Conservation (phyloP, 2,797 vertebrate species). For the Phaenicophaeus curvirostris region DNA sequence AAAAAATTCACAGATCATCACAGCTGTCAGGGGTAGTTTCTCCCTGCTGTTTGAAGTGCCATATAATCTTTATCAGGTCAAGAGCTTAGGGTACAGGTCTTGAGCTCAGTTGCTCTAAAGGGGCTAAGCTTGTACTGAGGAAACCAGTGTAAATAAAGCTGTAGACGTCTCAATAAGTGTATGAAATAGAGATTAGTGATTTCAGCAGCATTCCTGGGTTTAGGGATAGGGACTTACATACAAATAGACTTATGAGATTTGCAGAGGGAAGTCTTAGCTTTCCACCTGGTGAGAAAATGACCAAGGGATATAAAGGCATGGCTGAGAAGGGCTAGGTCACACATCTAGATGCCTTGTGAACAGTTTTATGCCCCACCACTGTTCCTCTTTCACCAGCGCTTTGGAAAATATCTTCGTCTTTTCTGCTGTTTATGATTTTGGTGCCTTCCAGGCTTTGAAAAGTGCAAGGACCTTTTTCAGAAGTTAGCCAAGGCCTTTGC, state of each 20-base stretch:
- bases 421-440: not conserved
- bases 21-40: not conserved
- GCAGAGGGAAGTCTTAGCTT: not conserved
- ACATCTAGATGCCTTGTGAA: not conserved
- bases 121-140: not conserved
- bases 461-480: not conserved
- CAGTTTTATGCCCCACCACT: not conserved
- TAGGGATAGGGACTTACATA: not conserved
- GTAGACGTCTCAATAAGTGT: not conserved
- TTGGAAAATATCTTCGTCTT: not conserved
- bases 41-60: not conserved
- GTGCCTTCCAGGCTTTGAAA: not conserved
- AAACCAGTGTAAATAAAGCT: not conserved
- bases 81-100: not conserved
- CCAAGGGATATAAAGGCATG: not conserved
- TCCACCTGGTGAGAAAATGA: not conserved
- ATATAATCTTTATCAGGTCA: not conserved
- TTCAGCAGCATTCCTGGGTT: not conserved
- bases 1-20: not conserved
- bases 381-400: not conserved
- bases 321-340: not conserved
- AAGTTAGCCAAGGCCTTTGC: not conserved
- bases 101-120: not conserved
- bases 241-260: not conserved
- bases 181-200: not conserved